Evolutionary conservation across 2,888 invertebrate species (phyloP), one percentile per base, ranked within the genome.

Genomic region (Drosophila flavopinicola): DNA sequence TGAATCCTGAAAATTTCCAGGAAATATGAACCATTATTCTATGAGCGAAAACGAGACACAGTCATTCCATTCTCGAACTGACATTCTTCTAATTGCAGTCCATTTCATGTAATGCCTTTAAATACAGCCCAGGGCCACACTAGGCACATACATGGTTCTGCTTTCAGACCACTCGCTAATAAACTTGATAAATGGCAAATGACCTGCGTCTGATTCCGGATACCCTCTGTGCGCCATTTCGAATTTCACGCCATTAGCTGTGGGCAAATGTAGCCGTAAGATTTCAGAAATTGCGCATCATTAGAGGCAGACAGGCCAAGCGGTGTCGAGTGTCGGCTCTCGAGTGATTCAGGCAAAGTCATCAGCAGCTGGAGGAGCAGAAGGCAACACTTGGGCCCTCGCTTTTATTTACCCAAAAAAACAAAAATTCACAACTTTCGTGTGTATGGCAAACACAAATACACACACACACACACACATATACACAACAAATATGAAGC

Each of bases 231-330:
- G 58, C 76, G 76, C 67, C 80, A 80, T 80, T 84, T 84, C 82
- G 78, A 76, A 78, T 78, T 85, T 80, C 74, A 82, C 82, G 74
- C 85, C 80, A 80, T 80, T 82, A 71, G 53, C 51, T 66, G 70
- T 56, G 52, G 37, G 57, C 24, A 58, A 53, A 66, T 58, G 61
- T 66, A 48, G 56, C 44, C 39, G 57, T 67, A 78, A 66, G 76
- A 78, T 74, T 82, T 80, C 82, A 85, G 85, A 80, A 80, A 80
- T 80, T 58, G 78, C 67, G 78, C 82, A 78, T 82, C 80, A 82
- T 85, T 80, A 70, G 45, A 54, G 68, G 42, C 54, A 59, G 68
- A 60, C 72, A 66, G 68, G 72, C 64, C 80, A 83, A 79, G 65
- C 73, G 76, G 82, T 78, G 78, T 78, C 76, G 79, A 70, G 69